phyloP scores from a whole-genome alignment of 2,888 invertebrate species.

The Drosophila leonis region DNA sequence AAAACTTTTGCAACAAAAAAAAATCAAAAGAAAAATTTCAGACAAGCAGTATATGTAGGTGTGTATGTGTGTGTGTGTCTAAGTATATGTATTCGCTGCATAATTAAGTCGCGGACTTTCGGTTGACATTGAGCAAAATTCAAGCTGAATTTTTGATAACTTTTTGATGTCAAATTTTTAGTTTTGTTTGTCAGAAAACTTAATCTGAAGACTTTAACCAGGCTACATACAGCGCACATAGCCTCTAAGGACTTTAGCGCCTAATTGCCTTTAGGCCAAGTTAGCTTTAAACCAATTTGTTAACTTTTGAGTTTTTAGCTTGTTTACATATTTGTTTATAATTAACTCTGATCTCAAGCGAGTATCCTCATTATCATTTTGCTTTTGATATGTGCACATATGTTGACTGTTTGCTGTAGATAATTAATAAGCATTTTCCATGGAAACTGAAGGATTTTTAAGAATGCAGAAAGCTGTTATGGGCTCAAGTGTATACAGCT shows the following conservation, averaged over 20 bases:
- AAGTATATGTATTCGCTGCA: slow-evolving; percentile 41
- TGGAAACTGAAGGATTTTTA: background rate
- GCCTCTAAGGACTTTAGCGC: slow-evolving; percentile 19
- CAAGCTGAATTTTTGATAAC: slow-evolving; percentile 49
- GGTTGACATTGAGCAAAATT: slow-evolving; percentile 74
- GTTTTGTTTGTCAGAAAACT: slow-evolving; percentile 71
- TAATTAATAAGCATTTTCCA: slow-evolving; percentile 19
- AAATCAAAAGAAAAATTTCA: slow-evolving; percentile 6
- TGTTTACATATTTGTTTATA: slow-evolving; percentile 70
- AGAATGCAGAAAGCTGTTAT: background rate
- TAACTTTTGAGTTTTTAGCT: slow-evolving; percentile 42
- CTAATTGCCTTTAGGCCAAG: slow-evolving; percentile 50
- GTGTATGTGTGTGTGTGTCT: background rate
- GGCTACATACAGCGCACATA: background rate
- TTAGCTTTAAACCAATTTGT: slow-evolving; percentile 65
- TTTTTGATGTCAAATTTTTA: slow-evolving; percentile 60
- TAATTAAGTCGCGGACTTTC: slow-evolving; percentile 66
- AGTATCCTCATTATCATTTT: slow-evolving; percentile 9
- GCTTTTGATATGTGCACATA: slow-evolving; percentile 28
- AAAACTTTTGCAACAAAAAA: slow-evolving; percentile 61
- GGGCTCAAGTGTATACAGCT: background rate
- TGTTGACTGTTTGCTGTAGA: slow-evolving; percentile 13
- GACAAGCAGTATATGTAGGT: slow-evolving; percentile 6
- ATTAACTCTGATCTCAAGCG: slow-evolving; percentile 48
- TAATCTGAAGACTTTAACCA: slow-evolving; percentile 30